Conservation (phyloP, 2,888 invertebrate species). For the Rhagophthalmus giganteus region DNA sequence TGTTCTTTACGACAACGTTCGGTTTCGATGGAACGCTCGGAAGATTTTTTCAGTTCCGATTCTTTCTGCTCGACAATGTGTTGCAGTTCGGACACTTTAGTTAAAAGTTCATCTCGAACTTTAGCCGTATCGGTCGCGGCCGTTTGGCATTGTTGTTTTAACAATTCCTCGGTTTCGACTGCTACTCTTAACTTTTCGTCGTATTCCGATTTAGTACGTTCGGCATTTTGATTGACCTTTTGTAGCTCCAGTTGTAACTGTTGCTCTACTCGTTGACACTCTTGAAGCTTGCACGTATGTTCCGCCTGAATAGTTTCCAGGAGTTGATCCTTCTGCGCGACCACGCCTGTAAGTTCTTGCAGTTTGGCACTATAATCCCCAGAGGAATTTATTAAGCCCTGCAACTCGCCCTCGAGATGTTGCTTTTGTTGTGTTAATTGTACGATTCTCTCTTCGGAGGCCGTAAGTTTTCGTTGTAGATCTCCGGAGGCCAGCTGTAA, state of each 20-base stretch:
- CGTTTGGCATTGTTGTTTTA: slow-evolving; percentile 29
- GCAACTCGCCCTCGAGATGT: slow-evolving; percentile 63
- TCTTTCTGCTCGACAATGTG: slow-evolving; percentile 57
- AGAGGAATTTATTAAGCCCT: slow-evolving; percentile 38
- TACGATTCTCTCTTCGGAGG: slow-evolving; percentile 57
- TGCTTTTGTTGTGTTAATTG: slow-evolving; percentile 61
- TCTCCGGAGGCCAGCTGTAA: slow-evolving; percentile 63
- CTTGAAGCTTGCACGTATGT: slow-evolving; percentile 40
- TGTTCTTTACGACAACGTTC: slow-evolving; percentile 44
- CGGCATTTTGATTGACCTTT: slow-evolving; percentile 37
- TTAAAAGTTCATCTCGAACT: slow-evolving; percentile 27
- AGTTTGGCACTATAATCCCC: slow-evolving; percentile 43
- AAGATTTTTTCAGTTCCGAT: slow-evolving; percentile 52
- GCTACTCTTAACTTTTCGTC: slow-evolving; percentile 36
- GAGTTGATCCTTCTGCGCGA: slow-evolving; percentile 41
- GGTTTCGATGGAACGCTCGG: slow-evolving; percentile 50
- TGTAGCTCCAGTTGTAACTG: slow-evolving; percentile 38
- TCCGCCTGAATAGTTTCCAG: slow-evolving; percentile 39
- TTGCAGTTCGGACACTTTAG: slow-evolving; percentile 39
- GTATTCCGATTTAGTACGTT: slow-evolving; percentile 30
- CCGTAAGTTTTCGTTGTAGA: slow-evolving; percentile 60
- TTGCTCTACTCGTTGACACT: slow-evolving; percentile 34
- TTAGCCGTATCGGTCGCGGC: slow-evolving; percentile 13
- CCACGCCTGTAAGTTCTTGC: slow-evolving; percentile 40
- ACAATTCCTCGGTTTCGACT: slow-evolving; percentile 38